Evolutionary conservation across 2,888 invertebrate genomes (phyloP), one percentile per base, ranked within the genome.

Genomic region (Dione vanillae): DNA sequence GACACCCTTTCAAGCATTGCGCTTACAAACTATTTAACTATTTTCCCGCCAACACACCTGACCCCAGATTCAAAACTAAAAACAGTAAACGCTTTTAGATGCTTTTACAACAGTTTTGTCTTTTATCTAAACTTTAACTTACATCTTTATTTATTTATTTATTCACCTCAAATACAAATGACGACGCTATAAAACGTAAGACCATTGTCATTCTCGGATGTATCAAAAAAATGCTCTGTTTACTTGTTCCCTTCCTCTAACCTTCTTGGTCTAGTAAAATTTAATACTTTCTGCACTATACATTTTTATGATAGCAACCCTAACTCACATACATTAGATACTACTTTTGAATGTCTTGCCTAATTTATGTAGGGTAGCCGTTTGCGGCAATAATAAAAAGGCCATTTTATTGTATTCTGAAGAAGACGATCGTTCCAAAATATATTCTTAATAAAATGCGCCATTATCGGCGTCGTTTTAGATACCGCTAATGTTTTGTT

Each of bases 301-400:
- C 8, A 35, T 47, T 54, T 43, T 64, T 10, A 10, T 19, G n/a
- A 41, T 59, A 62, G 20, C 62, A 65, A 70, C 71, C 47, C 49
- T 74, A 64, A 68, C 6, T n/a, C n/a, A 37, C 11, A 62, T n/a
- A 12, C 0, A 7, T 14, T 66, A 70, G 37, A 69, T 43, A 37
- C 20, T 52, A 67, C 19, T 73, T 67, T 72, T 43, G 40, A 54
- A 47, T 54, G 37, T 16, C 1, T 20, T 1, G 16, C 11, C n/a
- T 58, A 61, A 49, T 74, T 72, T 70, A 72, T 51, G 58, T 54
- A 54, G 56, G 56, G 8, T 66, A 70, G 62, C 65, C 69, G 70
- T 74, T 74, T 73, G 67, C 35, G 74, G 69, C 65, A 65, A 72
- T 69, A 70, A 71, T 73, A 75, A 75, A 78, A 70, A 69, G 73